These are phyloP conservation scores for Orthosia incerta DNA, from an alignment of 2,888 invertebrate species.

Conservation along the genomic window DNA sequence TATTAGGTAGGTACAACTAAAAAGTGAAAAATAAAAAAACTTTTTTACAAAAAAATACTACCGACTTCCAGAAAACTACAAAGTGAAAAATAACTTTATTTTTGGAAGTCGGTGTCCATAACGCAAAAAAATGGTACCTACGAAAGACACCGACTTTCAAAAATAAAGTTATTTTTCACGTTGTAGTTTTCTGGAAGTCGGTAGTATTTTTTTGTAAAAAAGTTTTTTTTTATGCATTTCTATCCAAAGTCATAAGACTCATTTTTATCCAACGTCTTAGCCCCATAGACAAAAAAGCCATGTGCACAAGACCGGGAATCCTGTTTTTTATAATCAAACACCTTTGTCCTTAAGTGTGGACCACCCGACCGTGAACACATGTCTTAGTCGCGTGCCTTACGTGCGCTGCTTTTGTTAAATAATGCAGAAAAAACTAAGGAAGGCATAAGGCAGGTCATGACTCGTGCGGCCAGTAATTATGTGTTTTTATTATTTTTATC, in stretches of 20 bases:
- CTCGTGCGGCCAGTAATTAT: conserved; percentile 43
- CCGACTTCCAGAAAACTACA: no score
- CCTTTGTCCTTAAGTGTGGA: conserved; percentile 74
- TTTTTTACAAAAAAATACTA: no score
- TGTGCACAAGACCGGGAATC: conserved; percentile 80
- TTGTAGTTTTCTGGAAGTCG: no score
- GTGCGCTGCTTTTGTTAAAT: conserved; percentile 61
- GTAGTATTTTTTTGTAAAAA: no score
- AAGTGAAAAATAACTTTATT: no score
- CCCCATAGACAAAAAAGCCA: conserved; percentile 69
- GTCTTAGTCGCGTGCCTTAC: conserved; percentile 79
- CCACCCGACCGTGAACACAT: conserved; percentile 74
- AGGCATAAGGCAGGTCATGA: conserved; percentile 35
- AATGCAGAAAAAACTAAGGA: conserved; percentile 57
- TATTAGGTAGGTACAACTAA: no score
- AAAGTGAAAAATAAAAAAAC: no score
- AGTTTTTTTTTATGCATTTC: no score
- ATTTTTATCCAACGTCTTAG: conserved; percentile 21
- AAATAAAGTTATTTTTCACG: no score
- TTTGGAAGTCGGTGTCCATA: no score
- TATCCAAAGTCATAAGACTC: conserved; percentile 23
- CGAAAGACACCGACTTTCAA: no score
- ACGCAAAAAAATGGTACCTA: no score
- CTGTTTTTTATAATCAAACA: conserved; percentile 74
- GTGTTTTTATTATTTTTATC: conserved; percentile 18